Percentiles rank a stretch among this genome's conserved stretches.
phyloP scores from a whole-genome alignment of 2,113 vertebrate genomes.

The Protomyctophum bolini region DNA sequence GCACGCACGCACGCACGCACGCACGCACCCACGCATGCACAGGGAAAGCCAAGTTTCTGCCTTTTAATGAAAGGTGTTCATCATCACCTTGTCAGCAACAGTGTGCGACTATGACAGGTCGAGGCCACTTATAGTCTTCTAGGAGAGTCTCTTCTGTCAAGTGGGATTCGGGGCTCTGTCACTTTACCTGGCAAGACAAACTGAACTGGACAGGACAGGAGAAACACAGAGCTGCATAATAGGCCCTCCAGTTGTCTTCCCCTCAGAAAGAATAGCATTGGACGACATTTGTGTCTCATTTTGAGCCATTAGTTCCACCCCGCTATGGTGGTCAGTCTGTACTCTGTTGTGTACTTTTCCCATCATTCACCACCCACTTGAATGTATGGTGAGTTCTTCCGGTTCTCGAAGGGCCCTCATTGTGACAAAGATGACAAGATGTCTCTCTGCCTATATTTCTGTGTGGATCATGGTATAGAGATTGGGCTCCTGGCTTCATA shows the following conservation, averaged over 20 bases:
- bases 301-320: conserved; percentile 33
- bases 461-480: no score
- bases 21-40: neutral
- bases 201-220: conserved; percentile 48
- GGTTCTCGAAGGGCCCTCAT: conserved; percentile 58
- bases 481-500: no score
- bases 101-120: conserved; percentile 64
- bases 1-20: neutral
- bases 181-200: conserved; percentile 61
- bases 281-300: conserved; percentile 53
- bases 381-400: conserved; percentile 44
- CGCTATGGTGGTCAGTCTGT: conserved; percentile 44
- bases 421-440: conserved; percentile 46
- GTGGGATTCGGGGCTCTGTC: conserved; percentile 62
- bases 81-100: conserved; percentile 76
- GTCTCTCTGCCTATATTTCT: neutral
- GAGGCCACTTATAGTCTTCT: conserved; percentile 67
- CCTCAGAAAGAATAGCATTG: conserved; percentile 32
- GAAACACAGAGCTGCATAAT: conserved; percentile 45
- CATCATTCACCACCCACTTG: conserved; percentile 48
- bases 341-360: conserved; percentile 59
- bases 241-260: conserved; percentile 49
- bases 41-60: conserved; percentile 50
- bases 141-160: conserved; percentile 56
- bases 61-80: conserved; percentile 78